Evolutionary conservation across 2,888 invertebrate species (phyloP).

Genomic region (Luperina testacea): DNA sequence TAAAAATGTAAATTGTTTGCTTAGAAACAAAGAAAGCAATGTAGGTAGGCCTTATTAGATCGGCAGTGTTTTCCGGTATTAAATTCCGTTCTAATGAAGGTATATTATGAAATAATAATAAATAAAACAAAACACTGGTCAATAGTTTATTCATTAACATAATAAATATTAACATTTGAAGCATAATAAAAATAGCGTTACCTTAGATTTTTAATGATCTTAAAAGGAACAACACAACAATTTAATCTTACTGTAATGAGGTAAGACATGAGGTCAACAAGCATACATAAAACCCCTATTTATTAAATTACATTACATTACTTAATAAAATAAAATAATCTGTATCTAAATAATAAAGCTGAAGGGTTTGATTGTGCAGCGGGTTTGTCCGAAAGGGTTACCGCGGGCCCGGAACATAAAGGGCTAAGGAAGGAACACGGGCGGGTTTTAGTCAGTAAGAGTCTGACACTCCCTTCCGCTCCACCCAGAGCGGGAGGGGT

Average conservation of each 20-base stretch:
- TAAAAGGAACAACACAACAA: not conserved
- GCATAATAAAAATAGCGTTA: not conserved
- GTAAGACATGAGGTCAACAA: constrained; percentile 42
- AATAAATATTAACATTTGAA: not conserved
- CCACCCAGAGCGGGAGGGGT: too few species aligned
- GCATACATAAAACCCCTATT: not conserved
- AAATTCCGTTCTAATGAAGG: not conserved
- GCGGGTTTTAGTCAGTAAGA: too few species aligned
- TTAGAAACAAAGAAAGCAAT: constrained; percentile 53
- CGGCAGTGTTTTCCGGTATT: constrained; percentile 1
- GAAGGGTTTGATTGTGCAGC: too few species aligned
- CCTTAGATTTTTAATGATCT: not conserved
- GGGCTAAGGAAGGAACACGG: too few species aligned
- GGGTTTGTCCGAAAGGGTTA: too few species aligned
- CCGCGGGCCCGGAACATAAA: too few species aligned
- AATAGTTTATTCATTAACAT: constrained; percentile 23
- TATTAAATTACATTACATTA: not conserved
- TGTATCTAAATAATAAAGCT: too few species aligned
- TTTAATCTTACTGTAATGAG: constrained; percentile 46
- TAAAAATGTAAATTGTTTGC: constrained; percentile 59
- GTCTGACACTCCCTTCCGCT: too few species aligned
- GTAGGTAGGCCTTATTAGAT: constrained; percentile 37
- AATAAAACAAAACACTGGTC: constrained; percentile 43
- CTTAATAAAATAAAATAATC: too few species aligned
- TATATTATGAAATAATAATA: not conserved